Conservation (phyloP, 2,797 vertebrate species). For the Megalops cyprinoides region DNA sequence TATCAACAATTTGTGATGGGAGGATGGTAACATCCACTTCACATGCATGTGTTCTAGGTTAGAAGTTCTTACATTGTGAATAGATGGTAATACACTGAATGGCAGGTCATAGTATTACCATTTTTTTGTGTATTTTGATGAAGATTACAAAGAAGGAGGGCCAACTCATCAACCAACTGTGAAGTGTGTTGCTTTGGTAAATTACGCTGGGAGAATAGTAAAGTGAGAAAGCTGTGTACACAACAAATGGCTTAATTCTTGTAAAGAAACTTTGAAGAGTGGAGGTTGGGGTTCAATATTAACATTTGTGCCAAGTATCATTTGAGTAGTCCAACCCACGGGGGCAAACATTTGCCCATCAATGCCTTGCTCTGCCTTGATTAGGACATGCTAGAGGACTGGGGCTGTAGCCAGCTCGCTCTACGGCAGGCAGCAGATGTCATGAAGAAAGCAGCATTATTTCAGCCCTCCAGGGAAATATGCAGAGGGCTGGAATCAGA, state of each 20-base stretch:
- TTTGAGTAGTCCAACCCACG: background rate
- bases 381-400: background rate
- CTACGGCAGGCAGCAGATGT: conserved; percentile 2
- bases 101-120: too few relatives aligned
- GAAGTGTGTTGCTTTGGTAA: background rate
- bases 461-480: conserved; percentile 2
- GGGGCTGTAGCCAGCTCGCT: background rate
- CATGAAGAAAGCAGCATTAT: background rate
- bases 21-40: too few relatives aligned
- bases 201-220: background rate
- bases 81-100: too few relatives aligned
- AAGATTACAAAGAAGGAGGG: too few relatives aligned
- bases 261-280: background rate
- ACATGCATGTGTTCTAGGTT: too few relatives aligned
- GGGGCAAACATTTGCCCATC: too few relatives aligned
- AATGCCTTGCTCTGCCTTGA: too few relatives aligned
- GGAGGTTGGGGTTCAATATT: background rate
- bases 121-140: too few relatives aligned
- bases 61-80: too few relatives aligned
- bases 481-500: background rate
- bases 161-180: too few relatives aligned
- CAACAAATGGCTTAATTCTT: background rate
- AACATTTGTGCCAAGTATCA: background rate
- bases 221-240: background rate
- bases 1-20: too few relatives aligned